phyloP scores from a whole-genome alignment of 2,888 invertebrate genomes.

The Synanthedon tipuliformis region DNA sequence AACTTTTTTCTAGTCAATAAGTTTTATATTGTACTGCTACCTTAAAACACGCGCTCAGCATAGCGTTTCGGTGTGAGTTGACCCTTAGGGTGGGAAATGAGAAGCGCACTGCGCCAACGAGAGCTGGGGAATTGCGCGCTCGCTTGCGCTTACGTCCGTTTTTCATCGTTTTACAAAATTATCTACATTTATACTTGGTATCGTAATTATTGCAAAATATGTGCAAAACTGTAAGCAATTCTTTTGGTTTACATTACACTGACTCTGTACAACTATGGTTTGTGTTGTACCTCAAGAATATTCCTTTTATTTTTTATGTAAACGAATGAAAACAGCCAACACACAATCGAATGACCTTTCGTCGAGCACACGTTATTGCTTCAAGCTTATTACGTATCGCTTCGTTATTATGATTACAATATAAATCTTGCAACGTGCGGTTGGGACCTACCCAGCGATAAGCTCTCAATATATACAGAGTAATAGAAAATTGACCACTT shows the following conservation, averaged over 20 bases:
- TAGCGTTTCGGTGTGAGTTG: too few relatives aligned
- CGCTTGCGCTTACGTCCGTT: conserved; percentile 27
- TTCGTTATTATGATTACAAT: conserved; percentile 44
- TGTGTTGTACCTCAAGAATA: conserved; percentile 45
- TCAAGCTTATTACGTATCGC: conserved; percentile 60
- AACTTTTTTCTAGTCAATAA: too few relatives aligned
- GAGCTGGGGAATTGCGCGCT: conserved; percentile 44
- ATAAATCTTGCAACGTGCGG: conserved; percentile 58
- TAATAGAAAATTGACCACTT: conserved; percentile 68
- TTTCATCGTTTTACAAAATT: conserved; percentile 28
- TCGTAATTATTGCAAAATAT: conserved; percentile 64
- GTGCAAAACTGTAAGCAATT: conserved; percentile 67
- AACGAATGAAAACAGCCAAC: conserved; percentile 58
- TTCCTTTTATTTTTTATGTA: conserved; percentile 33
- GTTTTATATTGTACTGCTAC: too few relatives aligned
- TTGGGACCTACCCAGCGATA: conserved; percentile 62
- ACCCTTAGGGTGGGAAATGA: too few relatives aligned
- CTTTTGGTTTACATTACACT: conserved; percentile 60
- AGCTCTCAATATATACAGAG: conserved; percentile 68
- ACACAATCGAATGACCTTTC: conserved; percentile 56
- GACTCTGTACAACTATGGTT: conserved; percentile 57
- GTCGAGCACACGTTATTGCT: conserved; percentile 62
- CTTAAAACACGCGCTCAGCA: too few relatives aligned
- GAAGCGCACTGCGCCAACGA: conserved; percentile 14
- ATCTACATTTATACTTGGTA: conserved; percentile 52